phyloP scores from a whole-genome alignment of 2,888 invertebrate genomes.

The Pherbina coryleti region DNA sequence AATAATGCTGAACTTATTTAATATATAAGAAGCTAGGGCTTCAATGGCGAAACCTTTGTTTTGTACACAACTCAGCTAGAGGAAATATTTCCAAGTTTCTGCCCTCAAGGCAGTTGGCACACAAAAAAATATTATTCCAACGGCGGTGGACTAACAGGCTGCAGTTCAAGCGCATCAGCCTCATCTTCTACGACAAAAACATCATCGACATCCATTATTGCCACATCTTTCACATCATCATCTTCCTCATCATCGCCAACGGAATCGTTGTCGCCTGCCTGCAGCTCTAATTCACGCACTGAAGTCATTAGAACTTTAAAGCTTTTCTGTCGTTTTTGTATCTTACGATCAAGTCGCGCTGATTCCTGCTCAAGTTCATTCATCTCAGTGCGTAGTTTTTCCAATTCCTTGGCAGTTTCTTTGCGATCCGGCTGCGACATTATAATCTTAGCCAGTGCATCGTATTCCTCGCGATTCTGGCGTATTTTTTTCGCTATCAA shows the following conservation, averaged over 20 bases:
- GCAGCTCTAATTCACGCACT: constrained; percentile 85
- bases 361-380: constrained; percentile 78
- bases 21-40: background rate
- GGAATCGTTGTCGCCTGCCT: constrained; percentile 79
- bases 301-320: constrained; percentile 89
- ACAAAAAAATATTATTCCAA: constrained; percentile 35
- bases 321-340: constrained; percentile 87
- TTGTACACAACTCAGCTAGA: background rate
- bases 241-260: constrained; percentile 66
- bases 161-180: constrained; percentile 50
- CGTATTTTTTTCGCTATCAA: constrained; percentile 86
- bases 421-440: constrained; percentile 89
- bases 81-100: background rate
- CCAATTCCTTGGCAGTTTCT: constrained; percentile 78
- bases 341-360: constrained; percentile 79
- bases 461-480: constrained; percentile 92
- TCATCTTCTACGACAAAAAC: constrained; percentile 34
- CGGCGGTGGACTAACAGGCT: constrained; percentile 45
- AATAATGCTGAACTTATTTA: background rate
- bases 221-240: constrained; percentile 39
- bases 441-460: constrained; percentile 90
- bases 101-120: background rate
- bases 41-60: background rate
- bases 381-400: constrained; percentile 80
- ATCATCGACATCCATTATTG: constrained; percentile 34